These are phyloP conservation scores for Idris sp. DNA, from an alignment of 1,140 invertebrate genomes.

Conservation along the genomic window DNA sequence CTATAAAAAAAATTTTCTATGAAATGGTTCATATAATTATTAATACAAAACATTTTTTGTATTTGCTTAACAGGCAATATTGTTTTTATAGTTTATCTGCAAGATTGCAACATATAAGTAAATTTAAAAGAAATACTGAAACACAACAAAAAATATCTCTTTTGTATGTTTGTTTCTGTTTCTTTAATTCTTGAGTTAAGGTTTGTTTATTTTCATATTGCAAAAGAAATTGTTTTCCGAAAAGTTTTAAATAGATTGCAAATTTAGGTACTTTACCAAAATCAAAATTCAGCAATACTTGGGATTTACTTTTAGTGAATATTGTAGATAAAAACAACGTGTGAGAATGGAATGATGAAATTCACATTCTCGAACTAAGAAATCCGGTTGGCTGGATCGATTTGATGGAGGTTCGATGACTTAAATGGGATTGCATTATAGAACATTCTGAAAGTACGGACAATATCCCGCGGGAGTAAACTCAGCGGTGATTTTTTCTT, in stretches of 20 bases:
- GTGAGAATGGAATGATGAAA: slow-evolving; percentile 27
- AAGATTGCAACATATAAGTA: too few species aligned
- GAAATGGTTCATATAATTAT: too few species aligned
- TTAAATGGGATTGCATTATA: slow-evolving; percentile 60
- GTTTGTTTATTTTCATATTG: not conserved
- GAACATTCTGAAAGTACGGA: slow-evolving; percentile 47
- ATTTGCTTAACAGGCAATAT: too few species aligned
- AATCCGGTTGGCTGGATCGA: slow-evolving; percentile 46
- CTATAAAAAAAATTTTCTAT: too few species aligned
- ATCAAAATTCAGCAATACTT: slow-evolving; percentile 13
- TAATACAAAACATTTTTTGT: too few species aligned
- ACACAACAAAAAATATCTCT: too few species aligned
- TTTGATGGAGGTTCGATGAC: slow-evolving; percentile 54
- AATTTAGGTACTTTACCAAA: not conserved
- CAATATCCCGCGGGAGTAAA: slow-evolving; percentile 60
- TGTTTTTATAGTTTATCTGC: too few species aligned
- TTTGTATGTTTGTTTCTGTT: too few species aligned
- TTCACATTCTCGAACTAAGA: slow-evolving; percentile 25
- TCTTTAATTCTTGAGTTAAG: not conserved
- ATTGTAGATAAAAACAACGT: slow-evolving; percentile 23
- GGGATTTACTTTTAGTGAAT: slow-evolving; percentile 14
- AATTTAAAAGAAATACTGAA: too few species aligned
- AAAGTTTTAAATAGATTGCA: not conserved
- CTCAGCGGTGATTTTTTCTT: slow-evolving; percentile 58
- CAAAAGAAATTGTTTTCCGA: slow-evolving; percentile 3